phyloP scores from a whole-genome alignment of 2,888 invertebrate genomes.

The Rhabditoides inermis region DNA sequence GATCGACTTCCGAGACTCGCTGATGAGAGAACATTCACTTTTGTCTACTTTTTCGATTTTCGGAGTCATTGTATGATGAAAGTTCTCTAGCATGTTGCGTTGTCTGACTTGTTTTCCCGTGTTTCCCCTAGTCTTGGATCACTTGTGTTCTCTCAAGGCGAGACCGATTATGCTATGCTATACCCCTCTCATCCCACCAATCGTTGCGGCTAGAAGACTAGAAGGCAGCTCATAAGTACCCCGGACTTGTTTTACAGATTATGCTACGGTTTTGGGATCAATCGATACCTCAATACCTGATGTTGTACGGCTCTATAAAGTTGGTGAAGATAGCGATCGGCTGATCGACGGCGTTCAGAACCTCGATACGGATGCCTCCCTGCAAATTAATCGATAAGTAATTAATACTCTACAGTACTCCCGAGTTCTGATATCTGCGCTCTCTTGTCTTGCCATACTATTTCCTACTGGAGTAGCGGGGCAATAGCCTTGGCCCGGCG shows the following conservation, averaged over 20 bases:
- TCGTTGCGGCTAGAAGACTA: background rate
- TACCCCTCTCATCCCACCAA: background rate
- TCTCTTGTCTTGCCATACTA: background rate
- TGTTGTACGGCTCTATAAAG: constrained; percentile 29
- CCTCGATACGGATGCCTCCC: constrained; percentile 83
- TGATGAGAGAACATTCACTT: constrained; percentile 55
- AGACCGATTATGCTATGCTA: background rate
- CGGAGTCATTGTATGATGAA: too few relatives aligned
- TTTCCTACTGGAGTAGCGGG: background rate
- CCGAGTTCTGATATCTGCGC: too few relatives aligned
- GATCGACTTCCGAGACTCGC: constrained; percentile 74
- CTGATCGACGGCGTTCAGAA: constrained; percentile 74
- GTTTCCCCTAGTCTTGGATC: background rate
- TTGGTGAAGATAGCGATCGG: constrained; percentile 72
- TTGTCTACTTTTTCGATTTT: background rate
- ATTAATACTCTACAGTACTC: too few relatives aligned
- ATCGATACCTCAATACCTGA: constrained; percentile 16
- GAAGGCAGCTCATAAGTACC: constrained; percentile 1
- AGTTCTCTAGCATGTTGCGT: too few relatives aligned
- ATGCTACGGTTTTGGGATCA: background rate
- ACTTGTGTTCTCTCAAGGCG: background rate
- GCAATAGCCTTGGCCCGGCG: too few relatives aligned
- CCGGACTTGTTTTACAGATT: background rate
- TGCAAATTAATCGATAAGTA: constrained; percentile 55
- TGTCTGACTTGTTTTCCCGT: too few relatives aligned